Evolutionary conservation across 1,140 invertebrate genomes (phyloP), one percentile per base, ranked within the genome.

Genomic region (Drosophila gunungcola): DNA sequence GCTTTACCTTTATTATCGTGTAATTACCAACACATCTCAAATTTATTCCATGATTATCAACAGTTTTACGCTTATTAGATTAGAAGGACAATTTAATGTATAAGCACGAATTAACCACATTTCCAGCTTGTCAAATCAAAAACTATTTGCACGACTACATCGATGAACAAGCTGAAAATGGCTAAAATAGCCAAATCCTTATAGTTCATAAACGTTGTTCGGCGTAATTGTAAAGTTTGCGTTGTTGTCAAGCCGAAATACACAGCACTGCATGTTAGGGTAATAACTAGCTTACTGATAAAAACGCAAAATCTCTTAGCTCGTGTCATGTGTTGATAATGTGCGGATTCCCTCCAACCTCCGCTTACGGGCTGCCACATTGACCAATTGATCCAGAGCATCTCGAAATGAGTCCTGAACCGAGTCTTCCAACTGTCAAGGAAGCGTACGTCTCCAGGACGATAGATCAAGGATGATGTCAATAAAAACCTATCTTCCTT

Each of bases 291-390:
- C 11, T 86, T 86, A 9, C 34, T 55, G 2, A 74, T 0, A 25
- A 78, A 81, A 2, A 81, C 51, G 34, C 61, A 85, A 3, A 9
- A 6, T 9, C 82, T 46, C 36, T 85, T 62, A 12, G 61, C 56
- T 4, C 82, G 82, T 0, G 82, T 56, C 29, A 86, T 29, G 7
- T 12, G 55, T 0, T 53, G 11, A 13, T 13, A 13, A 2, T 16
- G 2, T 16, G 21, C 21, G 9, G n/a, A 43, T 0, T 81, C 78
- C 0, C 78, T 51, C 82, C 82, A 85, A 1, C 6, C 39, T 0
- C 82, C 78, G 0, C 16, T 57, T 0, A 85, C 0, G 0, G 82
- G 82, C n/a, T 81, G 82, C 73, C 73, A 81, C 11, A 85, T 27
- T 3, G 58, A 41, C 77, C 78, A 85, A 21, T 85, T 85, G 29